These are phyloP conservation scores for Acomys russatus DNA, from an alignment of 2,797 vertebrate species.

Conservation along the genomic window DNA sequence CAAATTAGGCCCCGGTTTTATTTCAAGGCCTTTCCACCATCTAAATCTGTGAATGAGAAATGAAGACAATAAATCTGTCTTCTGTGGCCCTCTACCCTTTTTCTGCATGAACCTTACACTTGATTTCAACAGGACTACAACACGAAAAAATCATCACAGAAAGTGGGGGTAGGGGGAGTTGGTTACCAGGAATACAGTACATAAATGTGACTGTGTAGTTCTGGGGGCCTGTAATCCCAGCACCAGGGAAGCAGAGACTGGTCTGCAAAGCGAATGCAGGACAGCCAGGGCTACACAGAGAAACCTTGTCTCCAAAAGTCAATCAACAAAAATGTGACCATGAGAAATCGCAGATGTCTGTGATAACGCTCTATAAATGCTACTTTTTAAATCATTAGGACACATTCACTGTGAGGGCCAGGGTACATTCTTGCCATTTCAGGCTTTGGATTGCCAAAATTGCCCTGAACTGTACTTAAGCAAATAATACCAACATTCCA, in stretches of 20 bases:
- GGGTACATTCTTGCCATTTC: background rate
- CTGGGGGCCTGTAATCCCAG: too few species aligned
- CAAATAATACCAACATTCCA: background rate
- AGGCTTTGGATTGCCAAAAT: background rate
- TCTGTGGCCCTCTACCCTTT: background rate
- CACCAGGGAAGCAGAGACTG: too few species aligned
- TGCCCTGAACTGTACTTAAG: background rate
- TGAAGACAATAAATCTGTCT: background rate
- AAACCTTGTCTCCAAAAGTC: too few species aligned
- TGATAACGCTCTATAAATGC: background rate
- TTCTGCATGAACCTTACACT: background rate
- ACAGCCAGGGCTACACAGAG: too few species aligned
- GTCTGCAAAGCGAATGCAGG: too few species aligned
- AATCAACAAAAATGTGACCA: too few species aligned
- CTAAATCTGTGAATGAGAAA: slow-evolving; percentile 19
- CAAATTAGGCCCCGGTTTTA: background rate
- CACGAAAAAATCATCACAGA: slow-evolving; percentile 26
- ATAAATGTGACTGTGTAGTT: background rate
- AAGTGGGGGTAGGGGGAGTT: background rate
- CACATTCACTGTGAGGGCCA: slow-evolving; percentile 6
- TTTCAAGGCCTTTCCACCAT: background rate
- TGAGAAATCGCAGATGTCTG: background rate
- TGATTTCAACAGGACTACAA: slow-evolving; percentile 30
- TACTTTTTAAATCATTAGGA: background rate
- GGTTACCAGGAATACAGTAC: slow-evolving; percentile 35